phyloP scores from a whole-genome alignment of 2,797 vertebrate genomes.

The Sebastes matsubarae region DNA sequence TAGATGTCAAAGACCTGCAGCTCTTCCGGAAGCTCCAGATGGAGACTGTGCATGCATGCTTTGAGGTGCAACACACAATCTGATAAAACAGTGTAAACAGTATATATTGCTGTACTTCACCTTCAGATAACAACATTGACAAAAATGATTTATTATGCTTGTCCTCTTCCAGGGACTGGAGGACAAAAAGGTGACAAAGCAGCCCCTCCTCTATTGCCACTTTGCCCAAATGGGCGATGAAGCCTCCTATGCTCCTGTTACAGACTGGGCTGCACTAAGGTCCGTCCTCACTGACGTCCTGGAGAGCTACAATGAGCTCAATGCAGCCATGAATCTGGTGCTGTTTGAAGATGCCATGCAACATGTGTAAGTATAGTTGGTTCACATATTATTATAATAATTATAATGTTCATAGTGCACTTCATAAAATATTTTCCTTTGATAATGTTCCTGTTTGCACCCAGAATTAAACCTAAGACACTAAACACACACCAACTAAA shows the following conservation, averaged over 20 bases:
- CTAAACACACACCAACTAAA: not conserved
- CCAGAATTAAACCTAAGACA: not conserved
- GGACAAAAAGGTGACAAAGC: conserved; percentile 66
- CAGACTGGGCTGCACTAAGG: conserved; percentile 80
- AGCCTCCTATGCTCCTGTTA: conserved; percentile 79
- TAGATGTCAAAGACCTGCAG: conserved; percentile 79
- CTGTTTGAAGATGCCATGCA: conserved; percentile 87
- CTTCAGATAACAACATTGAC: conserved; percentile 4
- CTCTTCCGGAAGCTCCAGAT: conserved; percentile 82
- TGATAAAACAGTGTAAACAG: conserved; percentile 16
- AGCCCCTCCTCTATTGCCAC: conserved; percentile 85
- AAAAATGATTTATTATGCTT: conserved; percentile 14
- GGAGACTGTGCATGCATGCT: conserved; percentile 80
- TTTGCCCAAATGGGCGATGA: conserved; percentile 73
- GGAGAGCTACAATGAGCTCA: conserved; percentile 84
- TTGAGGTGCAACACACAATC: conserved; percentile 77
- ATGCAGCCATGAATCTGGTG: conserved; percentile 83
- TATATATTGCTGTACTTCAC: conserved; percentile 5
- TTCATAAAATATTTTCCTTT: not conserved
- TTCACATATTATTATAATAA: not conserved
- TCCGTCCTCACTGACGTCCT: conserved; percentile 78
- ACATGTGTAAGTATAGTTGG: conserved; percentile 80
- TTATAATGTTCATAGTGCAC: not conserved
- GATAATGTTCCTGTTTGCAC: not conserved
- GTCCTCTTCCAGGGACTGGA: conserved; percentile 77